Evolutionary conservation across 2,797 vertebrate genomes (phyloP).

Genomic region (Fundulus diaphanus): DNA sequence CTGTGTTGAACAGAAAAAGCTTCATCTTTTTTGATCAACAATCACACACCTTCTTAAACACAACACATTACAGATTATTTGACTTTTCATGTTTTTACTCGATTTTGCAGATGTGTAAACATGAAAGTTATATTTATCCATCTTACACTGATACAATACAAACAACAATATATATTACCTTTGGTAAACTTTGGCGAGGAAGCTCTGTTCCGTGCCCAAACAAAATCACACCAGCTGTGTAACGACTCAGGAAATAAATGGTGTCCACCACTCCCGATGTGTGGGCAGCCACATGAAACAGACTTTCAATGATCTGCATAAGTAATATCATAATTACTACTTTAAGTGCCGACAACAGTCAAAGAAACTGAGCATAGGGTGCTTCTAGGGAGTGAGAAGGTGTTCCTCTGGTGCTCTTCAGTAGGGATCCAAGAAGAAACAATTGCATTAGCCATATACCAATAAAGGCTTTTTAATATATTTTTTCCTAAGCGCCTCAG

Average conservation of each 20-base stretch:
- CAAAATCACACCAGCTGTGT: conserved; percentile 1
- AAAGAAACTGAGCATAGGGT: too few relatives aligned
- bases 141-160: background rate
- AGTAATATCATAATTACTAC: background rate
- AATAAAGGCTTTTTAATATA: too few relatives aligned
- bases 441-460: too few relatives aligned
- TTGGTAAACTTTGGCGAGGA: background rate
- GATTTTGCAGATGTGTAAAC: background rate
- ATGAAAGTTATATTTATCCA: background rate
- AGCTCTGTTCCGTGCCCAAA: background rate
- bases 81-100: background rate
- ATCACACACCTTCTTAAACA: background rate
- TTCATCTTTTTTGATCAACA: background rate
- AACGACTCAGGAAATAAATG: background rate
- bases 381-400: too few relatives aligned
- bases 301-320: background rate
- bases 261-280: conserved; percentile 2
- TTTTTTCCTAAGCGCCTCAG: too few relatives aligned
- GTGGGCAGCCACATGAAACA: background rate
- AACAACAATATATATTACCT: background rate
- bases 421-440: too few relatives aligned
- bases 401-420: too few relatives aligned
- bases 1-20: background rate
- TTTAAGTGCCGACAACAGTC: too few relatives aligned
- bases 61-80: background rate